Conservation (phyloP, 2,113 vertebrate species). For the Scopus umbretta region DNA sequence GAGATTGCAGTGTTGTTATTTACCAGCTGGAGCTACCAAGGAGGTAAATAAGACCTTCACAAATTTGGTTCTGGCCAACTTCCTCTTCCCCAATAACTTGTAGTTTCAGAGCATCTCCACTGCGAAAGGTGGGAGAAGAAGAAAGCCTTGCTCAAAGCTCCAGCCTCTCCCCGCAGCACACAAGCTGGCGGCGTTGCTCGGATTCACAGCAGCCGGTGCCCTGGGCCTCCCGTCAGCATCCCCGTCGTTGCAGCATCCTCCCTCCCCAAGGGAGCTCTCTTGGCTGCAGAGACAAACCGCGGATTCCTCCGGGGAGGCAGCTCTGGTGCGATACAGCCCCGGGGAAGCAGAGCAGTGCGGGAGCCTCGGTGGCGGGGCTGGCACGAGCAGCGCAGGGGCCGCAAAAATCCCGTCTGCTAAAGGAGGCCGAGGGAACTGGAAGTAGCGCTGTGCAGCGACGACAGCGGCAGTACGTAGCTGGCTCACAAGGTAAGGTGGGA, state of each 20-base stretch:
- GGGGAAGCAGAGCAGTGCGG: not conserved
- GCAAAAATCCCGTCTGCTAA: not conserved
- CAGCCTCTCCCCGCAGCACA: not conserved
- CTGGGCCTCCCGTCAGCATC: not conserved
- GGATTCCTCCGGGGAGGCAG: not conserved
- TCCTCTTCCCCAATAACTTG: not conserved
- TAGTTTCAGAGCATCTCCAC: not conserved
- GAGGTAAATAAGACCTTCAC: not conserved
- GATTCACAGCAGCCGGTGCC: not conserved
- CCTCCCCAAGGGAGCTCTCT: not conserved
- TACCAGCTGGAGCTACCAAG: not conserved
- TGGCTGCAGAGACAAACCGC: not conserved
- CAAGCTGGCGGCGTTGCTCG: not conserved
- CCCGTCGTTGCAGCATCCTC: not conserved
- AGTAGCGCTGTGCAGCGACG: not conserved
- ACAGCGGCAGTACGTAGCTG: not conserved
- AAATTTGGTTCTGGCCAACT: not conserved
- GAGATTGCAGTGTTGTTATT: not conserved
- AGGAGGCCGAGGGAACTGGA: not conserved
- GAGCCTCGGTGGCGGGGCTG: not conserved
- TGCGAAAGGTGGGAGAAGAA: fast-evolving
- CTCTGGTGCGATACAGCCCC: fast-evolving
- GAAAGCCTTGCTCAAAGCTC: not conserved
- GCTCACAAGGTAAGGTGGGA: not conserved
- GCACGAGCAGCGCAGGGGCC: not conserved